Conservation (phyloP, 2,797 vertebrate species). For the Sardinella longiceps region DNA sequence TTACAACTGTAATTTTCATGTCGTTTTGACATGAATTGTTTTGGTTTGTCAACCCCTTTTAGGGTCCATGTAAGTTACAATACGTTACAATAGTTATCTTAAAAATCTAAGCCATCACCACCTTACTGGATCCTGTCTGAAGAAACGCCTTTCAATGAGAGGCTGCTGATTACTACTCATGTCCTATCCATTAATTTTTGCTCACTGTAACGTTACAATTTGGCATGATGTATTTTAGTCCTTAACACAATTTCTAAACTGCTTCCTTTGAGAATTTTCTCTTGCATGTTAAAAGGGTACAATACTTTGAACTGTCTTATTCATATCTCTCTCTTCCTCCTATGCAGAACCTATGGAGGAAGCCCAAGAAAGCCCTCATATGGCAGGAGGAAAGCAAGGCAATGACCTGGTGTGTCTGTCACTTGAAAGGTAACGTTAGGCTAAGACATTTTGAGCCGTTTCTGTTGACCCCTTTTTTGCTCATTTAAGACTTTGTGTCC, state of each 20-base stretch:
- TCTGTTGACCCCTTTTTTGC: conserved; percentile 50
- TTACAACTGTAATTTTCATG: too few species aligned
- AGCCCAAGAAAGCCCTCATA: not conserved
- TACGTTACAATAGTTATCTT: conserved; percentile 25
- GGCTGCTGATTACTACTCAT: too few species aligned
- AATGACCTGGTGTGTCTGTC: too few species aligned
- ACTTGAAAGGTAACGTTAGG: not conserved
- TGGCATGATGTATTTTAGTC: too few species aligned
- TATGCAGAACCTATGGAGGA: not conserved
- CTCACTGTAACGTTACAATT: too few species aligned
- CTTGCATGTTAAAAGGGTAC: too few species aligned
- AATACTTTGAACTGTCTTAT: too few species aligned
- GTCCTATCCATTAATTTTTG: too few species aligned
- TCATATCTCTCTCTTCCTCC: too few species aligned
- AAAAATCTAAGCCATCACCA: conserved; percentile 33
- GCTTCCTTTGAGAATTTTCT: too few species aligned
- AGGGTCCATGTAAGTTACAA: not conserved
- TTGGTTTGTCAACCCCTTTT: not conserved
- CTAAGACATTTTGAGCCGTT: not conserved
- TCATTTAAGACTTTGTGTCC: conserved; percentile 59
- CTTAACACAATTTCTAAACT: too few species aligned
- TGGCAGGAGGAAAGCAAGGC: not conserved
- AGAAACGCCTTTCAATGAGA: conserved; percentile 8
- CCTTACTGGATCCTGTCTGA: conserved; percentile 43
- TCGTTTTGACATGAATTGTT: too few species aligned